Percentiles rank a stretch among this genome's conserved stretches.
Conservation (phyloP, 2,113 vertebrate genomes). For the Capricornis sumatraensis region DNA sequence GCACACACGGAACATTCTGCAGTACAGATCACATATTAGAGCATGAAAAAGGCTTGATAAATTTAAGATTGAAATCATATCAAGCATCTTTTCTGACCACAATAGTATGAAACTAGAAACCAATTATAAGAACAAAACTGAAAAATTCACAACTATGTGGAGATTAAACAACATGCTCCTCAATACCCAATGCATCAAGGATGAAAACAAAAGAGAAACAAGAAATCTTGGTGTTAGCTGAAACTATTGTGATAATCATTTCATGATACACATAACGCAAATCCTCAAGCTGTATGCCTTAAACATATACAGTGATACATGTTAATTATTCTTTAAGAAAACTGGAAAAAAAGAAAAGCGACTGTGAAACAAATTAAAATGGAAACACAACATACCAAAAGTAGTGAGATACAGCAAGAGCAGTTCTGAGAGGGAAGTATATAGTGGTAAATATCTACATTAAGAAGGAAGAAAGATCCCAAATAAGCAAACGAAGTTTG, state of each 20-base stretch:
- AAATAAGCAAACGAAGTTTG: background rate
- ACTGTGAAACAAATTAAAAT: background rate
- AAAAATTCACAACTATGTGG: background rate
- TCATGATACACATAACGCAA: background rate
- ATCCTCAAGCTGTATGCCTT: background rate
- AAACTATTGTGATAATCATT: background rate
- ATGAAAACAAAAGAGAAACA: background rate
- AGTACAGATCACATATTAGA: background rate
- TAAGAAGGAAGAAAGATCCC: background rate
- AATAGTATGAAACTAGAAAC: background rate
- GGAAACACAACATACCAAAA: background rate
- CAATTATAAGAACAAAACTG: background rate
- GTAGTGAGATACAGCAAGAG: background rate
- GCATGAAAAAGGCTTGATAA: background rate
- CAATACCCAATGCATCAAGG: background rate
- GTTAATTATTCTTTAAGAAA: background rate
- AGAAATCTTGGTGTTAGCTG: background rate
- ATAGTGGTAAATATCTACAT: background rate
- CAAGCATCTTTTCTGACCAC: background rate
- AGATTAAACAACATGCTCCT: background rate
- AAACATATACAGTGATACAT: background rate
- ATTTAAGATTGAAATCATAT: background rate
- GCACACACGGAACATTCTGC: background rate
- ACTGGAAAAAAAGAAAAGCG: background rate
- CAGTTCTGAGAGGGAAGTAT: background rate